Percentiles rank a stretch among this genome's conserved stretches.
These are phyloP conservation scores for Dreissena polymorpha DNA, from an alignment of 1,140 invertebrate species.

Conservation along the genomic window DNA sequence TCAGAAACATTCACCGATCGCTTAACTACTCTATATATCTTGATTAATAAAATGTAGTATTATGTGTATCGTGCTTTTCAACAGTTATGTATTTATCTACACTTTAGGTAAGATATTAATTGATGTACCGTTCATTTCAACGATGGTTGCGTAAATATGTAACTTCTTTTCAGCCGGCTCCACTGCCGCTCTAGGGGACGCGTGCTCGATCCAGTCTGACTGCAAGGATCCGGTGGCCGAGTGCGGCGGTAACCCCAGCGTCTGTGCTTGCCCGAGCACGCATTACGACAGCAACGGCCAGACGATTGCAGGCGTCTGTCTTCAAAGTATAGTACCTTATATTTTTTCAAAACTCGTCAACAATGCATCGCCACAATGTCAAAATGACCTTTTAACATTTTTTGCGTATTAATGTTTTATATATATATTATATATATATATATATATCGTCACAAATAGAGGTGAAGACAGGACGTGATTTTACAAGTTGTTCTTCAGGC, in stretches of 20 bases:
- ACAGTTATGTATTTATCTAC: background rate
- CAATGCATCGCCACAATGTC: too few species aligned
- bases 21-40: background rate
- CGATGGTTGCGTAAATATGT: background rate
- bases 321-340: constrained; percentile 17
- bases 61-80: background rate
- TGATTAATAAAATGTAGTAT: background rate
- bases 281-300: constrained; percentile 33
- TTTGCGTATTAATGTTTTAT: too few species aligned
- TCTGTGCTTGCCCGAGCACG: constrained; percentile 5
- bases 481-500: too few species aligned
- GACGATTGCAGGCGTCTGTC: background rate
- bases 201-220: background rate
- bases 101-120: background rate
- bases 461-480: too few species aligned
- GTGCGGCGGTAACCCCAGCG: constrained; percentile 2
- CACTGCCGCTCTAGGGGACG: background rate
- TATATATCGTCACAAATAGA: too few species aligned
- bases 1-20: background rate
- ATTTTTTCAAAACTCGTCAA: too few species aligned
- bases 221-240: background rate
- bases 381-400: too few species aligned
- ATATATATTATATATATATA: too few species aligned
- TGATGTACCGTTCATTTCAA: background rate
- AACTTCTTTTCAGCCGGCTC: background rate